These are phyloP conservation scores for Perca schrenkii DNA, from an alignment of 2,113 vertebrate genomes.

Conservation along the genomic window DNA sequence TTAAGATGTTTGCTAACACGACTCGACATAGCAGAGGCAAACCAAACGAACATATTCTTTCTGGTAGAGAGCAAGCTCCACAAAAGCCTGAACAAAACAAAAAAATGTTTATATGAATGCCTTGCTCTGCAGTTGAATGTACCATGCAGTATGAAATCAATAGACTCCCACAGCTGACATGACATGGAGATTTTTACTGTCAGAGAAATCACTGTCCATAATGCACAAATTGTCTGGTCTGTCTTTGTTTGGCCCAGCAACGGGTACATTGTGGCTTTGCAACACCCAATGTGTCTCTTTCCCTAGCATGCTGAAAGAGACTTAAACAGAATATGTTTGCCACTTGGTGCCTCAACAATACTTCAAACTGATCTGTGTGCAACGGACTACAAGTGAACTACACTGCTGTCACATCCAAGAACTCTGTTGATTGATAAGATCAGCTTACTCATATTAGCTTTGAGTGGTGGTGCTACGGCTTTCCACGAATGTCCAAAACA, in stretches of 20 bases:
- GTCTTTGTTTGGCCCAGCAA: slow-evolving; percentile 39
- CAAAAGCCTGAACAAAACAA: slow-evolving; percentile 22
- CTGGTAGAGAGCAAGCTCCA: slow-evolving; percentile 1
- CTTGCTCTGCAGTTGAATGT: not conserved
- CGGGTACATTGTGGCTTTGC: slow-evolving; percentile 48
- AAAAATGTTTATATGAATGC: not conserved
- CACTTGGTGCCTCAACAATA: slow-evolving; percentile 25
- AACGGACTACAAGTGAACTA: slow-evolving; percentile 23
- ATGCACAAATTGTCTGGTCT: slow-evolving; percentile 38
- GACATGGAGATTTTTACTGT: slow-evolving; percentile 45
- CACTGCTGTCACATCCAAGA: slow-evolving; percentile 10
- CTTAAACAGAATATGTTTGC: not conserved
- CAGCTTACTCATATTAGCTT: slow-evolving; percentile 5
- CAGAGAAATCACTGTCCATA: slow-evolving; percentile 39
- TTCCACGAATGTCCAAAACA: not conserved
- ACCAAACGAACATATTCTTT: slow-evolving; percentile 2
- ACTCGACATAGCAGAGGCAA: slow-evolving; percentile 4
- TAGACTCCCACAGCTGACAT: slow-evolving; percentile 52
- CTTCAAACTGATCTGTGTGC: slow-evolving; percentile 37
- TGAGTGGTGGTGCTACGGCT: not conserved
- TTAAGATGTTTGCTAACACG: slow-evolving; percentile 11
- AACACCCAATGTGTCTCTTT: slow-evolving; percentile 43
- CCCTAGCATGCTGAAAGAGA: slow-evolving; percentile 40
- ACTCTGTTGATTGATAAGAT: not conserved
- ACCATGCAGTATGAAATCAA: slow-evolving; percentile 27